Conservation (phyloP, 2,113 vertebrate species). For the Campylomormyrus numenius region DNA sequence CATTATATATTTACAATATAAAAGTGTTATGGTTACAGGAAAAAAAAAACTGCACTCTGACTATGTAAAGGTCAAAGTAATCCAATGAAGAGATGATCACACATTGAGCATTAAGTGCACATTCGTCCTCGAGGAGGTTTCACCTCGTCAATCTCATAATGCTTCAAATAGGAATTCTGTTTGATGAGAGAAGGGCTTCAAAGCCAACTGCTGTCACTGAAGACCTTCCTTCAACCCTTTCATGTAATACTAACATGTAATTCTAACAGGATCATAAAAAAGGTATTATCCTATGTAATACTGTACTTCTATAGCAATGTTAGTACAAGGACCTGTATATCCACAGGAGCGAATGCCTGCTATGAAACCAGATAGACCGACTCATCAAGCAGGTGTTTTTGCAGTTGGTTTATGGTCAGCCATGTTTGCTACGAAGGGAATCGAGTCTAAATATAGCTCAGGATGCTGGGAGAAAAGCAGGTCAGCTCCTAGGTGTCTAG, state of each 20-base stretch:
- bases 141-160: not conserved
- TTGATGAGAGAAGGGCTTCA: not conserved
- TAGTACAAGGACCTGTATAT: not conserved
- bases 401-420: not conserved
- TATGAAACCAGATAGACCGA: not conserved
- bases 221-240: not conserved
- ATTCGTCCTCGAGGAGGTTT: not conserved
- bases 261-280: not conserved
- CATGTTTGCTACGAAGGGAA: not conserved
- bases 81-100: conserved; percentile 25
- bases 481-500: not conserved
- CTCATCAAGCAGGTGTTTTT: not conserved
- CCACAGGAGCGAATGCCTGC: not conserved
- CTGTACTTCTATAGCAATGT: not conserved
- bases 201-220: not conserved
- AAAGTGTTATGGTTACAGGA: conserved; percentile 38
- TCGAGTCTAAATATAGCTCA: not conserved
- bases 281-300: not conserved
- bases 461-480: not conserved
- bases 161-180: not conserved
- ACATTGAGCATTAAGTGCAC: not conserved
- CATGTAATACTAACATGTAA: not conserved
- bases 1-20: not conserved
- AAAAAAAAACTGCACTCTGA: conserved; percentile 32
- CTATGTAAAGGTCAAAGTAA: conserved; percentile 42